phyloP scores from a whole-genome alignment of 2,113 vertebrate genomes.

The Crocuta crocuta region DNA sequence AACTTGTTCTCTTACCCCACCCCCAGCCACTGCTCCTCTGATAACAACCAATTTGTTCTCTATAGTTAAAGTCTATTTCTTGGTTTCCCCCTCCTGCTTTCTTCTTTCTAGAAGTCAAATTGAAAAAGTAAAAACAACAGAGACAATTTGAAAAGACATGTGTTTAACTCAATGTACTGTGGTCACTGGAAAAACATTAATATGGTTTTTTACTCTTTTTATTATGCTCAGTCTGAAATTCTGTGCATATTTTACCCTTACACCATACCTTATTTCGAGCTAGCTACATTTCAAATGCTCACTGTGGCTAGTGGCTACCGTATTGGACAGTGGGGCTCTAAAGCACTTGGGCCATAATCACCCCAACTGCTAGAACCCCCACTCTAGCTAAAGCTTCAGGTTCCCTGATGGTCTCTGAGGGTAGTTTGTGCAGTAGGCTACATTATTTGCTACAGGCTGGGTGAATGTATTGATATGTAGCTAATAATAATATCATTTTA shows the following conservation, averaged over 20 bases:
- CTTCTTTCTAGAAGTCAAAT: neutral
- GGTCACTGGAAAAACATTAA: neutral
- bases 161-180: neutral
- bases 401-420: neutral
- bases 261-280: neutral
- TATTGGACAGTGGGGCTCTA: neutral
- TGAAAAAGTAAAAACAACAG: slow-evolving; percentile 40
- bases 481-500: neutral
- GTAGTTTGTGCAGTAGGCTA: neutral
- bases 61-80: neutral
- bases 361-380: neutral
- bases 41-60: neutral
- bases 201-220: neutral
- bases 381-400: neutral
- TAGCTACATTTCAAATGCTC: neutral
- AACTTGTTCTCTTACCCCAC: neutral
- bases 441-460: neutral
- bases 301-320: neutral
- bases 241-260: neutral
- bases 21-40: neutral
- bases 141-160: slow-evolving; percentile 13
- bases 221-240: neutral
- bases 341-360: neutral
- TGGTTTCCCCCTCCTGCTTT: neutral
- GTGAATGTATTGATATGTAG: neutral